phyloP scores from a whole-genome alignment of 2,888 invertebrate species.

The Hirtodrosophila duncani region DNA sequence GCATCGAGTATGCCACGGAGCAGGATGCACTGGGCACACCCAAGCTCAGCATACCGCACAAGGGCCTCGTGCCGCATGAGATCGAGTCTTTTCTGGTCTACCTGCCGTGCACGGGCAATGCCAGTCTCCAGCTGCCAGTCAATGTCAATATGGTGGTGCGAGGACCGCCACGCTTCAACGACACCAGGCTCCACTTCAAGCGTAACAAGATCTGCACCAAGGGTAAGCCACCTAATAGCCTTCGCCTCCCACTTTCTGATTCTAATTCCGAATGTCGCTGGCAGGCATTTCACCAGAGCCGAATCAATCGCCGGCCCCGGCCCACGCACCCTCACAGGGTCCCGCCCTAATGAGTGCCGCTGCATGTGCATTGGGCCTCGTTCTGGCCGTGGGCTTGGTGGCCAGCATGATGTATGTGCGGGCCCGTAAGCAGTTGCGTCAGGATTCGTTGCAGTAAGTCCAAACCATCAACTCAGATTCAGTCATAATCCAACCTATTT shows the following conservation, averaged over 20 bases:
- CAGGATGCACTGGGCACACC: slow-evolving; percentile 88
- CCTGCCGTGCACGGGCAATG: slow-evolving; percentile 89
- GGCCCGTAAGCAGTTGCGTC: slow-evolving; percentile 77
- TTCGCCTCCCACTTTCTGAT: not conserved
- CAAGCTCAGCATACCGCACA: slow-evolving; percentile 89
- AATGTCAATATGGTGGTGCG: slow-evolving; percentile 90
- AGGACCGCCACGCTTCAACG: slow-evolving; percentile 85
- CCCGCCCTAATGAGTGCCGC: slow-evolving; percentile 88
- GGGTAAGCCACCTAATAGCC: slow-evolving; percentile 79
- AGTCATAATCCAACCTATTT: not conserved
- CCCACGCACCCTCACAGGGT: slow-evolving; percentile 83
- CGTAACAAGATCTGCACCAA: slow-evolving; percentile 92
- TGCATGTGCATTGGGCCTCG: slow-evolving; percentile 85
- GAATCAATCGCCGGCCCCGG: slow-evolving; percentile 85
- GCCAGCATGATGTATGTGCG: slow-evolving; percentile 78
- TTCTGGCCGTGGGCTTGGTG: slow-evolving; percentile 75
- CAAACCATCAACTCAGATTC: not conserved
- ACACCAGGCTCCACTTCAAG: slow-evolving; percentile 86
- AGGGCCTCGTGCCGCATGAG: slow-evolving; percentile 87
- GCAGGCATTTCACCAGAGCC: slow-evolving; percentile 80
- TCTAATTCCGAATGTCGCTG: no score
- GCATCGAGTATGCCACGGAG: slow-evolving; percentile 79
- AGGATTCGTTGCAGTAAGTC: slow-evolving; percentile 78
- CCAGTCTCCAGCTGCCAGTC: slow-evolving; percentile 89
- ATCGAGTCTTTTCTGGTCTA: slow-evolving; percentile 88